Evolutionary conservation across 92 coral and sea anemone species (phyloP), one percentile per base, ranked within the genome.

Genomic region (Phenganax marumi): DNA sequence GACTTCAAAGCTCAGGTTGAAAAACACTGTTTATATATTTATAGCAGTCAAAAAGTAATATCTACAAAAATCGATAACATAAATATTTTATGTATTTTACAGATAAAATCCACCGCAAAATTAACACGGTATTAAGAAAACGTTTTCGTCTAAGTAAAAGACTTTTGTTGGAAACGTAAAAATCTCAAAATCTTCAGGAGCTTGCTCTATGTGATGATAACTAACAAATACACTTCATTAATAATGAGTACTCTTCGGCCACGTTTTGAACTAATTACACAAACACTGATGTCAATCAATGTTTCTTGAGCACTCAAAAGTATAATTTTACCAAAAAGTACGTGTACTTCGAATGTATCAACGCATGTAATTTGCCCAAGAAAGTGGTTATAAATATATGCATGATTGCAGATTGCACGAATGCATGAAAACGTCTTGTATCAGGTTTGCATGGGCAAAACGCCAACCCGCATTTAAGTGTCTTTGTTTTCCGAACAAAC

Each of bases 401-500:
- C 72, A 66, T 66, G 48, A 11, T 10, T 66, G 12, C 18, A 62
- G 22, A 56, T 56, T 7, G 19, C 63, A 56, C 19, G 19, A 25
- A 33, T 25, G 14, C 50, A 66, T 21, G 72, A 16, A 66, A 33
- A 33, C 43, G 43, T 66, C 12, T 25, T 66, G n/a, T 66, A 23
- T 25, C 33, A 23, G 33, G 43, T 13, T 66, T 25, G 49, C 6
- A 66, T 66, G 43, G 26, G 49, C 13, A 11, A 62, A 66, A 66
- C 49, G 72, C 48, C 72, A 33, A 33, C 43, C 48, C 3, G 72
- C 8, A n/a, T 39, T 9, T 39, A 6, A 39, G 10, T 25, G 8
- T 62, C 33, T 66, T 66, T 66, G 72, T 66, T 33, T 66, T 25
- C 49, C 26, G 50, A 66, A 11, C 26, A 18, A 66, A 66, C 72